Evolutionary conservation across 2,797 vertebrate species (phyloP), one percentile per base, ranked within the genome.

Genomic region (Manis pentadactyla): DNA sequence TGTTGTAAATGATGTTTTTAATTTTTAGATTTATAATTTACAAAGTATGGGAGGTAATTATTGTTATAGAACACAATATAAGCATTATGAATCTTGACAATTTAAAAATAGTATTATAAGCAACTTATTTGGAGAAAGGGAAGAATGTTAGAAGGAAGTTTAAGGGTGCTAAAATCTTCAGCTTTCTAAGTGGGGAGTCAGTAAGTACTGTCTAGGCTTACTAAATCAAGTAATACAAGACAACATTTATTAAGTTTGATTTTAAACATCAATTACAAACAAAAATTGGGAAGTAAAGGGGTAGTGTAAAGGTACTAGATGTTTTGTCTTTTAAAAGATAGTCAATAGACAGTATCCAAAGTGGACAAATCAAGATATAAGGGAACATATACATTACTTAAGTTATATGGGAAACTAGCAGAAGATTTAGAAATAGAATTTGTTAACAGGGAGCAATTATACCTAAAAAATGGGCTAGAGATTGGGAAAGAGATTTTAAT

Each of bases 51-150:
- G 73, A 68, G 31, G 46, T 6, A 71, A 55, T 23, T 88, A 64
- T 79, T 87, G 9, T 59, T 90, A 69, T 37, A 94, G 31, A 81
- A 81, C 18, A 81, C 7, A 77, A 79, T 79, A 68, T 85, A 82
- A 89, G 37, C 14, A 55, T 69, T 18, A 29, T 85, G 27, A 85
- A 95, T 66, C 37, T 77, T 88, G 61, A 87, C 51, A 97, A 96
- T 7, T 84, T 69, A 77, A 93, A 93, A 68, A 64, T 93, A 93
- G 23, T 79, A 92, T 37, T 90, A 29, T 57, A 69, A 90, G 27
- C 81, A 37, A 64, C 4, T 73, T 4, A 49, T 69, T n/a, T 61
- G 59, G 21, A 89, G 42, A 73, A 68, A 79, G 19, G 23, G 11
- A 79, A 96, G 15, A n/a, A 15, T 87, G 14, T 6, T 90, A 53